Evolutionary conservation across 30 jellyfish, hydroid and myxozoan genomes (phyloP), one percentile per base, ranked within the genome.

Genomic region (Aurelia sp.): DNA sequence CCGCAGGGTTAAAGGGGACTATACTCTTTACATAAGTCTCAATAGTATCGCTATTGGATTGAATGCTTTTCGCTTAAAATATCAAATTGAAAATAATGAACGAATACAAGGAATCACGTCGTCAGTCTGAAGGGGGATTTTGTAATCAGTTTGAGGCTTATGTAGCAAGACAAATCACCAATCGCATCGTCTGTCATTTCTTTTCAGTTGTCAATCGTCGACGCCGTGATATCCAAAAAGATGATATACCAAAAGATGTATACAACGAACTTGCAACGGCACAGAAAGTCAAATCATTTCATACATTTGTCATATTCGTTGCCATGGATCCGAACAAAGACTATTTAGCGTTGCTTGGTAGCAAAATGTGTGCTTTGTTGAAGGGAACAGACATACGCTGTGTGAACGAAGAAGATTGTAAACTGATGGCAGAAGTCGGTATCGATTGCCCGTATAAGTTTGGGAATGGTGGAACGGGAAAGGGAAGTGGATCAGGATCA

Each of bases 321-420:
- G 87, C 94, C 41, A 82, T 76, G 84, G 95, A 90, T 68, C 90
- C 88, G 6, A 73, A 66, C 33, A 53, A 68, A 17, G 51, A 21
- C 11, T 90, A 50, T 66, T 62, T 17, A 50, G 80, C 89, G 44
- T 22, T 75, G 41, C 67, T 62, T 47, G 91, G 91, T 6, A 22
- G n/a, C 55, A 74, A 77, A 3, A 22, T 90, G 53, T 90, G 97
- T 71, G 78, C 87, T 18, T 60, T 76, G 85, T 66, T 90, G 16
- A 77, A 76, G 6, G 87, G 87, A 8, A 73, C 94, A 10, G 91
- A 76, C 64, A 19, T 81, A 20, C 85, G 97, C 2, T 90, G 97
- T 58, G 95, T 90, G 44, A 90, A 74, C 71, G 78, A 66, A 21
- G 91, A 82, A 18, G 97, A 90, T 61, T 90, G 97, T 60, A 40